phyloP scores from a whole-genome alignment of 1,140 invertebrate species.

The Helicoverpa armigera region DNA sequence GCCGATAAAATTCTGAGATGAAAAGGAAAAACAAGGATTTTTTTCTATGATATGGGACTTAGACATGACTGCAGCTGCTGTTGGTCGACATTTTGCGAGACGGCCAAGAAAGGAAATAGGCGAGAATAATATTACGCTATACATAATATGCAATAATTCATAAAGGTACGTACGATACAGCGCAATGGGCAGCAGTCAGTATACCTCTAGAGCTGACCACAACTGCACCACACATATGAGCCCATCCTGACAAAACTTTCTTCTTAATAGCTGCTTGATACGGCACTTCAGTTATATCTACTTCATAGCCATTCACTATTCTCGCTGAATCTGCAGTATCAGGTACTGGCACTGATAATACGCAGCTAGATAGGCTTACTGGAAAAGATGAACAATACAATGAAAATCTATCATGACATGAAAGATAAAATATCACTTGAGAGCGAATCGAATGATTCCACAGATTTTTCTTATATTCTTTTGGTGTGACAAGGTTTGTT shows the following conservation, averaged over 20 bases:
- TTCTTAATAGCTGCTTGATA: slow-evolving; percentile 75
- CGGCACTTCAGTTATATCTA: slow-evolving; percentile 75
- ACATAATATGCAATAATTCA: background rate
- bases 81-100: too few relatives aligned
- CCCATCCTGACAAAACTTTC: slow-evolving; percentile 64
- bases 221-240: slow-evolving; percentile 76
- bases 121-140: background rate
- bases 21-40: background rate
- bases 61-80: too few relatives aligned
- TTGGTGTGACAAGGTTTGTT: too few relatives aligned
- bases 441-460: too few relatives aligned
- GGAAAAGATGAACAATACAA: background rate
- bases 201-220: slow-evolving; percentile 67
- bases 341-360: slow-evolving; percentile 40
- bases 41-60: background rate
- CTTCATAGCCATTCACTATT: slow-evolving; percentile 76
- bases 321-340: slow-evolving; percentile 58
- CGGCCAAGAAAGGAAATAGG: too few relatives aligned
- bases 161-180: slow-evolving; percentile 62
- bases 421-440: too few relatives aligned
- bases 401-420: too few relatives aligned
- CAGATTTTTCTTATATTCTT: too few relatives aligned
- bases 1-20: too few relatives aligned
- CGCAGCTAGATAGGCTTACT: slow-evolving; percentile 29
- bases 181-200: slow-evolving; percentile 80